Base-by-base conservation (phyloP, 2,888 invertebrate genomes). In the Pardosa pseudoannulata region DNA sequence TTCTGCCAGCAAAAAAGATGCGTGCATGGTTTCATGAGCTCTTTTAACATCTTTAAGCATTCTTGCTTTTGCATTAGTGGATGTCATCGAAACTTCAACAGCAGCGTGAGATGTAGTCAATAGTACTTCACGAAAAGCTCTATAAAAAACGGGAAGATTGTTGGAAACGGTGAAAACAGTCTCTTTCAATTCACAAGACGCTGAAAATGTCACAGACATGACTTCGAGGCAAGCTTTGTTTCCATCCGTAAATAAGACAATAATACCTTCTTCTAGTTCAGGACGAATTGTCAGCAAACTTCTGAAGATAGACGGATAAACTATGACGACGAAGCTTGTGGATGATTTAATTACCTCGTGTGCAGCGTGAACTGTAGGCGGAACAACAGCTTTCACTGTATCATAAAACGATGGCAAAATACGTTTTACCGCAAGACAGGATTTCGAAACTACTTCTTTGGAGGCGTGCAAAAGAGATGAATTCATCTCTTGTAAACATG, bases 191-290 rank as follows among this genome's bases (percentile, higher is more conserved):
- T 78, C 41, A 23, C 50, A 36, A 5, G 83, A 83, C 7, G 78
- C 83, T 16, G n/a, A n/a, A 19, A 31, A 56, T 1, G 78, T 78
- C 5, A 73, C 78, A 28, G 28, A 29, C 13, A 50, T 29, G 29
- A 83, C 71, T 67, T 78, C 83, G 7, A 78, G 2, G 16, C 70
- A 36, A 11, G 73, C 83, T 16, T 67, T 67, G 28, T 72, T 83
- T 29, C 78, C 72, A 72, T 83, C 83, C 7, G 64, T 1, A 1
- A 83, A n/a, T 32, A 83, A 46, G 23, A 83, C 56, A 13, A 72
- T 23, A 11, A 78, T 6, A 1, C 65, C 50, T 64, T 39, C 46
- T 27, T 13, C 19, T n/a, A 83, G 3, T 27, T 68, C 83, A 27
- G 83, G 83, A 1, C 23, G 71, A 29, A 78, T 41, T 3, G 28